phyloP scores from a whole-genome alignment of 2,113 vertebrate genomes.

The Rhabdomys dilectus region DNA sequence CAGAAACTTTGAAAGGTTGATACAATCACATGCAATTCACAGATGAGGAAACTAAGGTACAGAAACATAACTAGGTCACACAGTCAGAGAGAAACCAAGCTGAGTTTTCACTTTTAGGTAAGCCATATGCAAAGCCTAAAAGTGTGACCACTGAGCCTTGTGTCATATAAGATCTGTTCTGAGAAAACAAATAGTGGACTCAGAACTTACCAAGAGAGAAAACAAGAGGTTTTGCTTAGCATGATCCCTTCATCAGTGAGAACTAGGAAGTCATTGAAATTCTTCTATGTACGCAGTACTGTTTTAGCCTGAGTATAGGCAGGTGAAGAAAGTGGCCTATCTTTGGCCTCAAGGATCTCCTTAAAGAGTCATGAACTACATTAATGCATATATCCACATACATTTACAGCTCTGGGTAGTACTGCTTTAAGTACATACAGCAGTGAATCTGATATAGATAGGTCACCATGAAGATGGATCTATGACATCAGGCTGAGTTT shows the following conservation, averaged over 20 bases:
- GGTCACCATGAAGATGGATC: neutral
- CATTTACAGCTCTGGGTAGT: neutral
- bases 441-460: neutral
- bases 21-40: constrained; percentile 22
- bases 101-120: neutral
- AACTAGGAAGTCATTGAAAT: neutral
- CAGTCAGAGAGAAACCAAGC: constrained; percentile 11
- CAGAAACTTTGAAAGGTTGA: neutral
- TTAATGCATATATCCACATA: neutral
- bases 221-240: neutral
- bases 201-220: constrained; percentile 8
- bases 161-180: neutral
- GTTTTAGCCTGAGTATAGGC: neutral
- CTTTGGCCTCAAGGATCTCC: neutral
- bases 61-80: neutral
- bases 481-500: neutral
- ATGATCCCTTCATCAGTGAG: neutral
- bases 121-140: neutral
- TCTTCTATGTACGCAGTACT: neutral
- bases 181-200: neutral
- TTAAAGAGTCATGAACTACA: neutral
- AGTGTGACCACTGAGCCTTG: neutral
- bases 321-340: neutral
- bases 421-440: neutral
- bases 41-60: neutral